phyloP scores from a whole-genome alignment of 2,888 invertebrate genomes.

The Clanis bilineata region DNA sequence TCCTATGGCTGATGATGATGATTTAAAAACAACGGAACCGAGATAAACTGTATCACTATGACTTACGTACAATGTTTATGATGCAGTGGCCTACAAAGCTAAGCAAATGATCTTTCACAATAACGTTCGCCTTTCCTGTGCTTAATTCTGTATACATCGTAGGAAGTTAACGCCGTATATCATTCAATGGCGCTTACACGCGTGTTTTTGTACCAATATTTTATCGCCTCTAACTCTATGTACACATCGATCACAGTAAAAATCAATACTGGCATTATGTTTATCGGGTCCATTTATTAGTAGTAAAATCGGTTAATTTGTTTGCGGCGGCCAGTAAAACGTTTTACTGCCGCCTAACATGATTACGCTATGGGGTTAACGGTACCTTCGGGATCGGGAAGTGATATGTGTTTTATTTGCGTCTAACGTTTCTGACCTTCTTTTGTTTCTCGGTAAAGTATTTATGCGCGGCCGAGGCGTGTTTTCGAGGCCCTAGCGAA shows the following conservation, averaged over 20 bases:
- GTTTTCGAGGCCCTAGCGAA: no score
- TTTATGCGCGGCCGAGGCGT: background rate
- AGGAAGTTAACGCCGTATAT: background rate
- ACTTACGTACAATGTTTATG: no score
- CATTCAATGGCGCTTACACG: background rate
- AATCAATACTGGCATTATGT: constrained; percentile 46
- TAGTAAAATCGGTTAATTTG: constrained; percentile 64
- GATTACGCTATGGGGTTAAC: constrained; percentile 63
- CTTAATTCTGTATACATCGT: background rate
- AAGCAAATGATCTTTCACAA: background rate
- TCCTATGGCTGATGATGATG: no score
- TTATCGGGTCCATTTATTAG: constrained; percentile 53
- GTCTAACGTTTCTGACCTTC: constrained; percentile 16
- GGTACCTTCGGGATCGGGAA: constrained; percentile 56
- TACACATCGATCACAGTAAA: constrained; percentile 19
- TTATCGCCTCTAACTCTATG: background rate
- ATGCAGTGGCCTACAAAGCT: background rate
- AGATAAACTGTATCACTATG: no score
- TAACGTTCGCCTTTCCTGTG: background rate
- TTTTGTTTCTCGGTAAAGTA: constrained; percentile 15
- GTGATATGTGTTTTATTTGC: constrained; percentile 35
- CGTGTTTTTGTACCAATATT: background rate
- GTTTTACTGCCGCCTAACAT: constrained; percentile 57
- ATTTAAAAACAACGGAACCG: no score
- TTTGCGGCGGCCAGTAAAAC: constrained; percentile 63